Base-by-base conservation (phyloP, 30 jellyfish, hydroid and myxozoan genomes). In the Hydractinia symbiolongicarpus region DNA sequence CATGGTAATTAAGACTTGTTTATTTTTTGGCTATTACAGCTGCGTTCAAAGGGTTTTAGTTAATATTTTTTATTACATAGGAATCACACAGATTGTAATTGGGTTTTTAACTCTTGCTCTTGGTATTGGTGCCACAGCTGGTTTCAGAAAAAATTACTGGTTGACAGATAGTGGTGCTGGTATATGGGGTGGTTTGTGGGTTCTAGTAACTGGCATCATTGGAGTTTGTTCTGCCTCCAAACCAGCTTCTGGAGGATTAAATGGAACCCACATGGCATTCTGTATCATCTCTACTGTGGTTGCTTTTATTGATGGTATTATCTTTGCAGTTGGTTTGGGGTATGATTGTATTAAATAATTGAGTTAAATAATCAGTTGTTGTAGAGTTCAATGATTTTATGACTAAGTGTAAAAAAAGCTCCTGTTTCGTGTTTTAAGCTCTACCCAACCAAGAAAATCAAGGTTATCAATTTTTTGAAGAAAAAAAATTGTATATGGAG, bases 101-200 rank as follows among this genome's bases (percentile, higher is more conserved):
- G 56, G 54, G 9, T 8, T 40, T 9, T 5, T 56, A 14, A 10
- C 56, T 5, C 17, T 56, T 9, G 86, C 53, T 5, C 54, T 74
- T 50, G 83, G 83, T 50, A 74, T 74, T 6, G 68, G 8, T 17
- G 40, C 7, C 8, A 58, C 66, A 4, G 8, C 71, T 10, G 61
- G 50, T 50, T 7, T 51, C 40, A 74, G 66, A 5, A 50, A 53
- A 9, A 74, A 55, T 17, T 7, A 74, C 50, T 74, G 83, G 83
- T 5, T 58, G 54, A 58, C 69, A 53, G 15, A 20, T 5, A 30
- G 70, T 50, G 83, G 83, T n/a, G 83, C 72, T 8, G 83, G 71
- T 5, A 74, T 74, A 30, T 74, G 83, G 86, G 78, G 78, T 20
- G 86, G 86, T 19, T 14, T 55, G 21, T 74, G 83, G 83, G 54